These are phyloP conservation scores for Drosophila cardini DNA, from an alignment of 1,140 invertebrate genomes.

Conservation along the genomic window DNA sequence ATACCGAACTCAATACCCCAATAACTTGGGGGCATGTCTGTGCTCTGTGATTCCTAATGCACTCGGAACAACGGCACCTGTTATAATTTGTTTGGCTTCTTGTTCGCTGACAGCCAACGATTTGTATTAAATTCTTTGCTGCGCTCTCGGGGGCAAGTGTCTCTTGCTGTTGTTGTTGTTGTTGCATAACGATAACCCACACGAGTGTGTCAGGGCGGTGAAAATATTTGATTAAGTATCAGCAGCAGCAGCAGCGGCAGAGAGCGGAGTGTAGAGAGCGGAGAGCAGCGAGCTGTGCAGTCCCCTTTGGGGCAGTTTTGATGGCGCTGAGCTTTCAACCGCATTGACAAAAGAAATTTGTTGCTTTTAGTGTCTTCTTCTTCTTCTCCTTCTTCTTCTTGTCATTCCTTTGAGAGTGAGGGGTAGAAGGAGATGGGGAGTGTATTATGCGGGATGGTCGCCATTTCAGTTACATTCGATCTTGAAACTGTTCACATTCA, in stretches of 20 bases:
- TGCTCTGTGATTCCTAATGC: constrained; percentile 33
- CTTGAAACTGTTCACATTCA: not conserved
- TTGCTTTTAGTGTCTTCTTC: constrained; percentile 51
- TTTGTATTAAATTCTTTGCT: constrained; percentile 79
- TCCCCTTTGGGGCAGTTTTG: constrained; percentile 48
- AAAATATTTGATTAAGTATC: constrained; percentile 78
- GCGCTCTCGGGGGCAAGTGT: constrained; percentile 51
- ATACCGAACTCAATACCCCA: constrained; percentile 6
- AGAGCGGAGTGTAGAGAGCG: not conserved
- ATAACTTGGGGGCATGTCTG: constrained; percentile 31
- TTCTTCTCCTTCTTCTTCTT: not conserved
- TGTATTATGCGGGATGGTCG: too few relatives aligned
- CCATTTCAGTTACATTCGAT: constrained; percentile 5
- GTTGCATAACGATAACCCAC: constrained; percentile 63
- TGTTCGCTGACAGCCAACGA: constrained; percentile 77
- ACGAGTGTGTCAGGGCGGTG: constrained; percentile 30
- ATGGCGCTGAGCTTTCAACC: constrained; percentile 56
- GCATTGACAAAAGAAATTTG: constrained; percentile 69
- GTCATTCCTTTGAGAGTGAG: not conserved
- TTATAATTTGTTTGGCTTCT: constrained; percentile 83
- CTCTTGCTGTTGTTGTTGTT: constrained; percentile 48
- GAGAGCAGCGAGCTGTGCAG: not conserved
- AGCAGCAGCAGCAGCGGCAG: constrained; percentile 3
- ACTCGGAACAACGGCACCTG: constrained; percentile 69
- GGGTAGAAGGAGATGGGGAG: not conserved